Base-by-base conservation (phyloP, 2,113 vertebrate genomes). In the Cynocephalus volans region DNA sequence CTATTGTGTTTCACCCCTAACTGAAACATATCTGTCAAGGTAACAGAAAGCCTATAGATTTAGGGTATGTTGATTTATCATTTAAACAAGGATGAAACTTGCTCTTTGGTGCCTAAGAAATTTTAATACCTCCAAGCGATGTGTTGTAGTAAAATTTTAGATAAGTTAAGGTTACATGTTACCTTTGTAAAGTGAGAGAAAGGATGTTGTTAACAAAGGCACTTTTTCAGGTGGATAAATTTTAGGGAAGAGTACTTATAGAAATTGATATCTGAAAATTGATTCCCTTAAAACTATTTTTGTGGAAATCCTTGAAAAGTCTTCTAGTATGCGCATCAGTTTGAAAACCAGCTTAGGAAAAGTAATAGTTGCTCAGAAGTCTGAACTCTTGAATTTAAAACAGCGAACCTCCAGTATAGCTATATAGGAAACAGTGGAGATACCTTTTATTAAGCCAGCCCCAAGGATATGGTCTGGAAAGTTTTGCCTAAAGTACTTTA, bases 301-400 rank as follows among this genome's bases (percentile, higher is more conserved):
- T 36, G 10, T 62, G 64, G 54, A 64, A 81, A 80, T 21, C 9
- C 50, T 76, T 67, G n/a, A 17, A 26, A 97, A 90, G 13, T 45
- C 65, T 72, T 86, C 10, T 19, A 54, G 81, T 64, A 13, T 50
- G 21, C 72, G 19, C 36, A 19, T 10, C 41, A 3, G 17, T 82
- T 76, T 52, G 58, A 87, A 82, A 36, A 89, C 65, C 41, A 60
- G 31, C n/a, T 88, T 90, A 85, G 64, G 31, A 81, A 96, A 80
- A 41, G 12, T 70, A 72, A 75, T 33, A 65, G 17, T 91, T 36
- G 9, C 48, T 97, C n/a, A 56, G 28, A 90, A 95, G 26, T 88
- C 45, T 81, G n/a, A 85, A 73, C n/a, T 81, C 31, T 86, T 60
- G 33, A 69, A 52, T 88, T 94, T 41, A 64, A 60, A 92, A 81